These are phyloP conservation scores for Anser brachyrhynchus DNA, from an alignment of 2,113 vertebrate species.

Conservation along the genomic window DNA sequence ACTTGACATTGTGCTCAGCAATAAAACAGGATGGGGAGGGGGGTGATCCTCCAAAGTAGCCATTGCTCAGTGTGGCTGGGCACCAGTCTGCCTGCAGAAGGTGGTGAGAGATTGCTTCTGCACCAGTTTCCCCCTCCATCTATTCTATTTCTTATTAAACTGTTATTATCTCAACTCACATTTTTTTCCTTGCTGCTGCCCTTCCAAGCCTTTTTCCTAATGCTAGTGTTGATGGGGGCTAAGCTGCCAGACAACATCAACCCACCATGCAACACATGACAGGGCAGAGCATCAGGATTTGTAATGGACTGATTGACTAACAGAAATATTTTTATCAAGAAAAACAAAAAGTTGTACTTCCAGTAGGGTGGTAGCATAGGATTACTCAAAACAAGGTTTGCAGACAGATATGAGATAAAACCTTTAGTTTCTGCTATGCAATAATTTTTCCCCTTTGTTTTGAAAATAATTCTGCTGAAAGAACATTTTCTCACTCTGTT, in stretches of 20 bases:
- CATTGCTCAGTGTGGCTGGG: too few species aligned
- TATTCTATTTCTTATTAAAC: background rate
- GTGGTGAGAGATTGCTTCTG: background rate
- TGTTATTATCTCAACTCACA: background rate
- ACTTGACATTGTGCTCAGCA: background rate
- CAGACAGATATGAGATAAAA: background rate
- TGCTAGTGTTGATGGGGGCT: background rate
- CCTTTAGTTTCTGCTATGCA: background rate
- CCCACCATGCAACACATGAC: background rate
- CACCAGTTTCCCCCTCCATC: background rate
- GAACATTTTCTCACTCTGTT: background rate
- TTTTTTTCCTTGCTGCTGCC: background rate
- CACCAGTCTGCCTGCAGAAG: background rate
- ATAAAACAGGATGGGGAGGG: background rate
- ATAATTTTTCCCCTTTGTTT: background rate
- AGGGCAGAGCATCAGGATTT: rapidly evolving
- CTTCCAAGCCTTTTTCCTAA: background rate
- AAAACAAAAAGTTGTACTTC: background rate
- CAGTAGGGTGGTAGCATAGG: background rate
- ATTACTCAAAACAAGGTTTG: background rate
- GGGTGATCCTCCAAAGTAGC: background rate
- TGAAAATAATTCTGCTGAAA: background rate
- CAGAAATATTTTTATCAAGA: background rate
- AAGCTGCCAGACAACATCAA: background rate
- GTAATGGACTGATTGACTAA: rapidly evolving